Conservation (phyloP, 2,113 vertebrate genomes). For the Parus major region DNA sequence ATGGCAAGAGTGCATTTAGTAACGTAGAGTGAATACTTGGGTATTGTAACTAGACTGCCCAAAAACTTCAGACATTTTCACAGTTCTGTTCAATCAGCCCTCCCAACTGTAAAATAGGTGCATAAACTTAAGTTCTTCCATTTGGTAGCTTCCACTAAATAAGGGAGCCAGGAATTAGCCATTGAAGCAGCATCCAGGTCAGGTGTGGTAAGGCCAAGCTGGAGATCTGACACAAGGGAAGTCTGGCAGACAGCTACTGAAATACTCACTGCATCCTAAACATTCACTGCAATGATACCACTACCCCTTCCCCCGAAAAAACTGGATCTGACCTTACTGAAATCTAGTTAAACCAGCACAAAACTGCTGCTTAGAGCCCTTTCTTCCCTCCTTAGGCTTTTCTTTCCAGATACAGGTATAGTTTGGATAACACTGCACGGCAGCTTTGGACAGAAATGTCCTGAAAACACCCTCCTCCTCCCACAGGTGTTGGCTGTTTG, state of each 20-base stretch:
- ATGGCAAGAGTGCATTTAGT: not conserved
- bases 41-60: fast-evolving
- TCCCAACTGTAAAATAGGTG: not conserved
- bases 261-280: not conserved
- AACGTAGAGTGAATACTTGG: not conserved
- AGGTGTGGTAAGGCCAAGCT: not conserved
- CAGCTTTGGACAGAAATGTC: not conserved
- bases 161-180: not conserved
- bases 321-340: not conserved
- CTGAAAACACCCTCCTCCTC: not conserved
- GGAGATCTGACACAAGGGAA: not conserved
- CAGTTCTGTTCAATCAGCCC: not conserved
- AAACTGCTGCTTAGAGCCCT: not conserved
- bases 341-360: not conserved
- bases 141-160: not conserved
- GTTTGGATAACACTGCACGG: not conserved
- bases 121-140: not conserved
- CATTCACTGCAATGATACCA: not conserved
- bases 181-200: not conserved
- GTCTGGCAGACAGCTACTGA: not conserved
- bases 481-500: fast-evolving
- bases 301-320: not conserved
- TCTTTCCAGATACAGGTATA: not conserved
- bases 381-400: not conserved
- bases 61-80: not conserved